Evolutionary conservation across 1,140 invertebrate species (phyloP).

Genomic region (Artemia franciscana): DNA sequence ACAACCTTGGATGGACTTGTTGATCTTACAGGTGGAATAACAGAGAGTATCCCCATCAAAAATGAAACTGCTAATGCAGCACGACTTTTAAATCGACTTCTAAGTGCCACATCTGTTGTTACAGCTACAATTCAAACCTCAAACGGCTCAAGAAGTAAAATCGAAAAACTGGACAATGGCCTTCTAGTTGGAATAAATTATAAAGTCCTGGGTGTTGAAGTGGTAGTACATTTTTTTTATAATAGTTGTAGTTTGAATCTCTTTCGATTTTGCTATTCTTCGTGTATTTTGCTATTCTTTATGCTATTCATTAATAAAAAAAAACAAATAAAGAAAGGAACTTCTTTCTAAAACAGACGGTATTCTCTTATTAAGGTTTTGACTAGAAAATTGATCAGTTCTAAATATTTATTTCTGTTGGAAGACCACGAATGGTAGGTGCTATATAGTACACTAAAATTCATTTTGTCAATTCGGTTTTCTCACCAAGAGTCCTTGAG

Average conservation of each 20-base stretch:
- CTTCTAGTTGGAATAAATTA: conserved; percentile 56
- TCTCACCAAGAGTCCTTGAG: too few relatives aligned
- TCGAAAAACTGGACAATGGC: conserved; percentile 49
- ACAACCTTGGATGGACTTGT: conserved; percentile 61
- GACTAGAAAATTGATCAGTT: too few relatives aligned
- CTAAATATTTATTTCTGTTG: too few relatives aligned
- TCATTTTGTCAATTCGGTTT: too few relatives aligned
- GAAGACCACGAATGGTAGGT: too few relatives aligned
- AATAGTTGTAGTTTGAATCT: too few relatives aligned
- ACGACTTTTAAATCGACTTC: conserved; percentile 40
- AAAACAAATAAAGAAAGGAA: too few relatives aligned
- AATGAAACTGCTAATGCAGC: conserved; percentile 15
- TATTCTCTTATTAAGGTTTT: too few relatives aligned
- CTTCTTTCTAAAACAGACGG: too few relatives aligned
- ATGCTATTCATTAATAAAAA: too few relatives aligned
- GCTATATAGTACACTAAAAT: too few relatives aligned
- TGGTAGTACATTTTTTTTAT: conserved; percentile 25
- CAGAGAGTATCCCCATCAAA: conserved; percentile 43
- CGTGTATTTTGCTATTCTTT: too few relatives aligned
- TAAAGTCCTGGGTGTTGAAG: conserved; percentile 51
- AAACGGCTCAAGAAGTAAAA: conserved; percentile 29
- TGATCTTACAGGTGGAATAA: conserved; percentile 68
- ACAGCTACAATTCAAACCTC: conserved; percentile 37
- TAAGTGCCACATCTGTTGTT: conserved; percentile 63
- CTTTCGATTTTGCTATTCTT: not conserved